Percentiles rank a stretch among this genome's conserved stretches.
These are phyloP conservation scores for Aspidiotus destructor DNA, from an alignment of 2,888 invertebrate genomes.

Conservation along the genomic window DNA sequence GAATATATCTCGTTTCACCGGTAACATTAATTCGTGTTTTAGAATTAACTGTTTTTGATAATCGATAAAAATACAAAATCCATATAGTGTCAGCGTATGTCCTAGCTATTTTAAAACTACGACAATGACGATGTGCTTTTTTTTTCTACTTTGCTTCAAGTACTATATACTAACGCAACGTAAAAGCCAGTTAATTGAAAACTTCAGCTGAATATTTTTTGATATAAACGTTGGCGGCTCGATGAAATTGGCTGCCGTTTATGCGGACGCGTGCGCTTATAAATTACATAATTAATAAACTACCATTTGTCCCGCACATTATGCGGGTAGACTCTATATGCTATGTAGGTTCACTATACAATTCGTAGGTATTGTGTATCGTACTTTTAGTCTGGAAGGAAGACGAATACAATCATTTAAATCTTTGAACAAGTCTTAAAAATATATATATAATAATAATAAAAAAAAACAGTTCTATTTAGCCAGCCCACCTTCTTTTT, in stretches of 20 bases:
- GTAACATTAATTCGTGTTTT: too few species aligned
- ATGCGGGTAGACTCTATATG: constrained; percentile 15
- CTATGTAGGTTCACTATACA: constrained; percentile 12
- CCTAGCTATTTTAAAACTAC: too few species aligned
- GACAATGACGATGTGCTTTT: too few species aligned
- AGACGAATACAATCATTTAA: not conserved
- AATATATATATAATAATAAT: too few species aligned
- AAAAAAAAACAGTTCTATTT: not conserved
- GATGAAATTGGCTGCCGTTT: constrained; percentile 24
- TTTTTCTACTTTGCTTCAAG: too few species aligned
- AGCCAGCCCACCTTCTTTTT: constrained; percentile 2
- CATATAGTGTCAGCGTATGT: too few species aligned
- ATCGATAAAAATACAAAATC: too few species aligned
- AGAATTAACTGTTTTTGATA: too few species aligned
- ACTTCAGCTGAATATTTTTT: constrained; percentile 1
- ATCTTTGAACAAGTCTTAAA: constrained; percentile 1
- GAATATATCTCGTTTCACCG: too few species aligned
- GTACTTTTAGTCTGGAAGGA: constrained; percentile 5
- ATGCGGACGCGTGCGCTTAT: constrained; percentile 31
- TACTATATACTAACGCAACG: not conserved
- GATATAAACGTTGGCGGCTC: constrained; percentile 16
- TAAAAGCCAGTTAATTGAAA: constrained; percentile 4
- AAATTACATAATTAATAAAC: constrained; percentile 32
- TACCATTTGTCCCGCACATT: constrained; percentile 18
- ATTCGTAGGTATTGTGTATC: not conserved